Conservation (phyloP, 1,140 invertebrate species). For the Drosophila varians region DNA sequence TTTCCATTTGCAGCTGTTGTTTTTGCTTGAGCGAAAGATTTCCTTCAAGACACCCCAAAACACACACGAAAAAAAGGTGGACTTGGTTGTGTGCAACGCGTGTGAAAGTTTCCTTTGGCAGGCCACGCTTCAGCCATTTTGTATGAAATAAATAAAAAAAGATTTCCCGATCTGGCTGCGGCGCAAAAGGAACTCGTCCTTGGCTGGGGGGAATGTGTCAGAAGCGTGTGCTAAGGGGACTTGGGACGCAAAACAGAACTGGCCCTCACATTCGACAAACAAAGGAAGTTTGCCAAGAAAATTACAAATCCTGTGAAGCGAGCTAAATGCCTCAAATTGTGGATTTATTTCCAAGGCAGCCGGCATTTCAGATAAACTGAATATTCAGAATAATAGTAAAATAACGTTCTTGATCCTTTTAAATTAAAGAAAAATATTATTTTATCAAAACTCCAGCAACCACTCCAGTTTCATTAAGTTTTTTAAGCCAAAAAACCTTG, state of each 20-base stretch:
- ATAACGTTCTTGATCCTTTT: neutral
- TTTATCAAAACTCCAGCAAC: neutral
- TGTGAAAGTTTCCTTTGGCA: constrained; percentile 67
- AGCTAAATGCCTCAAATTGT: constrained; percentile 39
- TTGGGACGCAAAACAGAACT: constrained; percentile 6
- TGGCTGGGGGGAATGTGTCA: constrained; percentile 57
- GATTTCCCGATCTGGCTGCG: constrained; percentile 24
- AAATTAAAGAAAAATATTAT: neutral
- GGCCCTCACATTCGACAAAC: constrained; percentile 10
- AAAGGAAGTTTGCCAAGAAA: constrained; percentile 45
- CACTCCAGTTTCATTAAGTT: neutral
- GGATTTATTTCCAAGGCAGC: constrained; percentile 23
- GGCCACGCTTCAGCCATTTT: constrained; percentile 77
- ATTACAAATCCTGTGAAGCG: constrained; percentile 26
- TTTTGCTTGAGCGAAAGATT: constrained; percentile 56
- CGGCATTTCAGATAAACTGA: constrained; percentile 3
- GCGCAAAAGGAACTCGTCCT: constrained; percentile 36
- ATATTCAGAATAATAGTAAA: neutral
- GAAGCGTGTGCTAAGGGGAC: constrained; percentile 59
- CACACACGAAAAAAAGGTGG: neutral
- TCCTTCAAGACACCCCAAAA: constrained; percentile 68
- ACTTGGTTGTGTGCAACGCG: constrained; percentile 61
- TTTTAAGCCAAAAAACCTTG: constrained; percentile 31
- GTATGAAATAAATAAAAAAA: constrained; percentile 17
- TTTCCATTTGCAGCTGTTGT: constrained; percentile 68